Percentiles rank a stretch among this genome's conserved stretches.
Evolutionary conservation across 2,888 invertebrate species (phyloP).

Genomic region (Hyppa rectilinea): DNA sequence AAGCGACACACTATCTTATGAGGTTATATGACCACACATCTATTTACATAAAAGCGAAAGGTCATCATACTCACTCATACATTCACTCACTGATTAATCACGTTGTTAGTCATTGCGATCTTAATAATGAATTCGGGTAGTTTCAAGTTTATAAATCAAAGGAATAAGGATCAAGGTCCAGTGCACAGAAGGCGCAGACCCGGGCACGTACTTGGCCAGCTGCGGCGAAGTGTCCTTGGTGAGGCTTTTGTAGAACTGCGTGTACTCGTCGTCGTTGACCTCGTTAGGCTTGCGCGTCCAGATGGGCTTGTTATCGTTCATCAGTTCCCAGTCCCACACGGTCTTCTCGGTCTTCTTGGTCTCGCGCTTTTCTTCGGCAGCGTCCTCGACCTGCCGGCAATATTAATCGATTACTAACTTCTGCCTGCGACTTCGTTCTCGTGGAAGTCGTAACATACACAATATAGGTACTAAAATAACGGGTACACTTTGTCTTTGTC

Average conservation of each 20-base stretch:
- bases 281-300: slow-evolving; percentile 98
- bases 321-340: slow-evolving; percentile 99
- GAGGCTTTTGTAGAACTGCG: slow-evolving; percentile 98
- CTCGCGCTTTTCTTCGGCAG: slow-evolving; percentile 91
- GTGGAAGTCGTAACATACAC: background rate
- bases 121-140: too few species aligned
- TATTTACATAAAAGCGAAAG: too few species aligned
- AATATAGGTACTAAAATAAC: background rate
- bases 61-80: too few species aligned
- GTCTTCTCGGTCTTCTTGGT: slow-evolving; percentile 98
- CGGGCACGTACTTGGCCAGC: slow-evolving; percentile 91
- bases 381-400: slow-evolving; percentile 92
- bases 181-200: background rate
- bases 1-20: too few species aligned
- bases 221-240: slow-evolving; percentile 97
- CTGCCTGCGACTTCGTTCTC: background rate
- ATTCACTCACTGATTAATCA: too few species aligned
- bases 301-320: slow-evolving; percentile 99
- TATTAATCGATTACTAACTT: background rate
- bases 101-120: too few species aligned
- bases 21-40: too few species aligned
- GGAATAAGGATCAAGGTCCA: background rate
- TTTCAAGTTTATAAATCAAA: too few species aligned
- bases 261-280: slow-evolving; percentile 97
- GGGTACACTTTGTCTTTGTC: too few species aligned